Evolutionary conservation across 2,113 vertebrate genomes (phyloP).

Genomic region (Lepus europaeus): DNA sequence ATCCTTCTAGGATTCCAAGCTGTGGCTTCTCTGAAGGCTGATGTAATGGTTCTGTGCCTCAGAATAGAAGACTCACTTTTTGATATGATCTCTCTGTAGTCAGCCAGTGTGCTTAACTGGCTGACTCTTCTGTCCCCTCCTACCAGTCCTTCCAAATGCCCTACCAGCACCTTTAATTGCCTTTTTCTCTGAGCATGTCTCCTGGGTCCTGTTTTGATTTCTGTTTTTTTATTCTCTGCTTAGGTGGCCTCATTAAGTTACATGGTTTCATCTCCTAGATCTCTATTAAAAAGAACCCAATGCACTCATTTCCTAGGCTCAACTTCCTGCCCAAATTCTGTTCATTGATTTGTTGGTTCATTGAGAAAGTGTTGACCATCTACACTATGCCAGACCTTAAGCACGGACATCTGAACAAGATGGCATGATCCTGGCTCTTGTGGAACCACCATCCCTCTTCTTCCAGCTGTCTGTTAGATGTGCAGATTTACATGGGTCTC

Average conservation of each 20-base stretch:
- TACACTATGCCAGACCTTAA: neutral
- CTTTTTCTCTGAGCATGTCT: neutral
- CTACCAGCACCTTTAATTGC: neutral
- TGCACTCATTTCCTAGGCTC: neutral
- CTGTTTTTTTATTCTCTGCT: neutral
- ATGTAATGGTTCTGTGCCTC: conserved; percentile 44
- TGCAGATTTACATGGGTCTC: neutral
- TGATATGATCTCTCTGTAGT: neutral
- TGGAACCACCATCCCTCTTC: neutral
- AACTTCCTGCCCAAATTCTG: neutral
- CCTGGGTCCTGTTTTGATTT: neutral
- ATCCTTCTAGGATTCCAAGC: conserved; percentile 71
- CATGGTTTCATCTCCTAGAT: neutral
- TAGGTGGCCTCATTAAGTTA: neutral
- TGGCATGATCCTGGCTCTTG: rapidly evolving
- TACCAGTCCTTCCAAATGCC: neutral
- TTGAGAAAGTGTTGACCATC: neutral
- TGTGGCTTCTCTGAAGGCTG: conserved; percentile 64
- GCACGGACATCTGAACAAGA: neutral
- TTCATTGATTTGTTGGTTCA: neutral
- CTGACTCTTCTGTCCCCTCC: neutral
- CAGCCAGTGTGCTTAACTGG: neutral
- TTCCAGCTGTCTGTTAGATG: neutral
- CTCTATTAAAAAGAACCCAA: neutral
- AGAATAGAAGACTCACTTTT: conserved; percentile 43